These are phyloP conservation scores for Syngnathus floridae DNA, from an alignment of 2,113 vertebrate species.

Conservation along the genomic window DNA sequence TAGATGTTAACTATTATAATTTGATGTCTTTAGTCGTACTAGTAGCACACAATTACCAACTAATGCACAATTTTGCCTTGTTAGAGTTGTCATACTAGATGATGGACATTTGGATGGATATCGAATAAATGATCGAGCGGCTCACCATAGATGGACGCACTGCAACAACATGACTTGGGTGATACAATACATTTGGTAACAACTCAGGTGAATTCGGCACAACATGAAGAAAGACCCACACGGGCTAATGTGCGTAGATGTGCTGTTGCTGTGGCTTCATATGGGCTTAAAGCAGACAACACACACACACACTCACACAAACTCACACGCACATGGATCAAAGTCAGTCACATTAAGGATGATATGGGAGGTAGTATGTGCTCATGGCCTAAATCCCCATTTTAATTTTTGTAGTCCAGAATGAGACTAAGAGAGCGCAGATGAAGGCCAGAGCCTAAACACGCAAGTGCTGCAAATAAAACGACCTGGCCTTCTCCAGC, in stretches of 20 bases:
- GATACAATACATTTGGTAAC: slow-evolving; percentile 30
- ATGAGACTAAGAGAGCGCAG: slow-evolving; percentile 35
- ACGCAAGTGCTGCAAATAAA: slow-evolving; percentile 33
- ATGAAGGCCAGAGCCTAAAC: slow-evolving; percentile 21
- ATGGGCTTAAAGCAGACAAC: slow-evolving; percentile 15
- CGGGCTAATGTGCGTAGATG: not conserved
- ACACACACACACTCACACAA: slow-evolving; percentile 15
- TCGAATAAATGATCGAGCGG: not conserved
- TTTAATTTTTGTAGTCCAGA: slow-evolving; percentile 23
- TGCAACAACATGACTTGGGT: not conserved
- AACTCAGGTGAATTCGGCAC: slow-evolving; percentile 12
- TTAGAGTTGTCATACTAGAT: not conserved
- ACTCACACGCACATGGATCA: slow-evolving; percentile 36
- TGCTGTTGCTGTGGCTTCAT: slow-evolving; percentile 20
- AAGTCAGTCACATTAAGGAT: slow-evolving; percentile 44
- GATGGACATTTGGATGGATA: not conserved
- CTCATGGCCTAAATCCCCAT: slow-evolving; percentile 31
- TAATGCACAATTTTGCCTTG: not conserved
- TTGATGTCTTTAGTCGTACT: not conserved
- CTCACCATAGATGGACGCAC: not conserved
- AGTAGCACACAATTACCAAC: not conserved
- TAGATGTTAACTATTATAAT: not conserved
- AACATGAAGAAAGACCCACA: not conserved
- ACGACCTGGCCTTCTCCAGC: slow-evolving; percentile 6
- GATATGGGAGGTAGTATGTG: slow-evolving; percentile 60